phyloP scores from a whole-genome alignment of 2,797 vertebrate species.

The Brachyrhaphis roseni region DNA sequence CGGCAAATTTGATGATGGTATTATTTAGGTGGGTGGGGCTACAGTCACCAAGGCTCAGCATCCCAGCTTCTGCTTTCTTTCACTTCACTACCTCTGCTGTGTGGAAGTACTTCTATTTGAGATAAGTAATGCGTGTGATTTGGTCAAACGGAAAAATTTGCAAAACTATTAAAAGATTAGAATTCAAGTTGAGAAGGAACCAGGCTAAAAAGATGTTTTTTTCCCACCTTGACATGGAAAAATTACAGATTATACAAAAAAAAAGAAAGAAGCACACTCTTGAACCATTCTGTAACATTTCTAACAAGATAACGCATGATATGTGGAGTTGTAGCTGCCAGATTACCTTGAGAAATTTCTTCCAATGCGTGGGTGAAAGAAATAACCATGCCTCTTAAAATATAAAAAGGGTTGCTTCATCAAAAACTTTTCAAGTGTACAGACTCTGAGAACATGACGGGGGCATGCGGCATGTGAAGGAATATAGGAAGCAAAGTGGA shows the following conservation, averaged over 20 bases:
- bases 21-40: no score
- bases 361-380: conserved; percentile 6
- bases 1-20: no score
- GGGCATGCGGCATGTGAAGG: conserved; percentile 3
- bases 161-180: background rate
- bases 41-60: no score
- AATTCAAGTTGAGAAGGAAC: background rate
- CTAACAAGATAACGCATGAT: conserved; percentile 1
- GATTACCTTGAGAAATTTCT: conserved; percentile 15
- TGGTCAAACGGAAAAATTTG: background rate
- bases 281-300: background rate
- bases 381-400: conserved; percentile 2
- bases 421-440: background rate
- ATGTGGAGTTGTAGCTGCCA: conserved; percentile 2
- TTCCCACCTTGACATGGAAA: background rate
- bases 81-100: no score
- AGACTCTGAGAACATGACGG: conserved; percentile 2
- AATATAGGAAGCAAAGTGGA: conserved; percentile 9
- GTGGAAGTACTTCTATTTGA: background rate
- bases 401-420: conserved; percentile 1
- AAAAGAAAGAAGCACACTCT: background rate
- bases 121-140: background rate
- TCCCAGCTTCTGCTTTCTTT: no score
- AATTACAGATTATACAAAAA: background rate
- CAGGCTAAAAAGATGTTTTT: background rate